Base-by-base conservation (phyloP, 2,797 vertebrate species). In the Tolypeutes matacus region DNA sequence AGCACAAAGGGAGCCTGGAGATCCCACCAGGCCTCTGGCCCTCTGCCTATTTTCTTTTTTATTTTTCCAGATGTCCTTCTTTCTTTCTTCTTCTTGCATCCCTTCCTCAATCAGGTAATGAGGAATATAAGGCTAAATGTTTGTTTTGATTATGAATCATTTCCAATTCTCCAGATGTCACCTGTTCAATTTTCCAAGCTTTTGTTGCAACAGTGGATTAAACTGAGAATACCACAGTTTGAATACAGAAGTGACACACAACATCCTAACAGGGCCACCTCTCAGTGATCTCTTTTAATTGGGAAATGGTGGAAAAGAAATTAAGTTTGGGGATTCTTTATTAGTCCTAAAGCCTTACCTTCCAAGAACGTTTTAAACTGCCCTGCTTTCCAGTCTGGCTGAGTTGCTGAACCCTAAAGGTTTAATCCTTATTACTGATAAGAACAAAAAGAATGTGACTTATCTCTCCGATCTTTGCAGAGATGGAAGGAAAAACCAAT, bases 391-490 rank as follows among this genome's bases (percentile, higher is more conserved):
- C 34, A 85, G 29, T 62, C 67, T 42, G 65, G 75, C 39, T 12
- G 75, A 67, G 31, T 51, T 62, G 17, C 80, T 91, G 88, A 88
- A 75, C 82, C 88, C 92, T 88, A 81, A 51, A 53, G 83, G 75
- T 95, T 92, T 96, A 94, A 97, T 98, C 95, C 92, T 60, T 93
- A 23, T 0, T 95, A 77, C 94, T 96, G 97, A 96, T 97, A 98
- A 97, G 96, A 97, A 91, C 86, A 95, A 85, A 85, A 97, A 95
- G 97, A 98, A 97, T 96, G 96, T 84, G 75, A 58, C 97, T 98
- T 98, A 97, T 97, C 96, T 27, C 77, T 76, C 67, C 20, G 39
- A 89, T 97, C 89, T 96, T 94, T 92, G 93, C 86, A 95, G 95
- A 96, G 81, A 73, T 89, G 86, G 95, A 97, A 96, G 94, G 96